Evolutionary conservation across 2,888 invertebrate genomes (phyloP).

Genomic region (Lasioglossum lativentre): DNA sequence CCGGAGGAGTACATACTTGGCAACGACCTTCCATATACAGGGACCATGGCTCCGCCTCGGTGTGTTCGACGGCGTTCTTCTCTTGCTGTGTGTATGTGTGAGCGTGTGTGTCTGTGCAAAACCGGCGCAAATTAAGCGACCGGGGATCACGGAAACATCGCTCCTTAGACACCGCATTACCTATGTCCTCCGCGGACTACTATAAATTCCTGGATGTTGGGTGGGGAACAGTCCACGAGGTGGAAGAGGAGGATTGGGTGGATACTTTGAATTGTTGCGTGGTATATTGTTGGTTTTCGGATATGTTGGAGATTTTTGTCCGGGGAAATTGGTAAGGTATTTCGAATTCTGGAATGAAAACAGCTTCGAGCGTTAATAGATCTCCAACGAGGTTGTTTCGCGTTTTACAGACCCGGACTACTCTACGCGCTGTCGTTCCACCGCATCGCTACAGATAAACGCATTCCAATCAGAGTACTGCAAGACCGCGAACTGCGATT

Average conservation of each 20-base stretch:
- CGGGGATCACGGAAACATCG: slow-evolving; percentile 23
- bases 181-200: not conserved
- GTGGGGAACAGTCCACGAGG: not conserved
- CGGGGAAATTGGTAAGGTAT: no score
- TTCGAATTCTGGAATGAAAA: no score
- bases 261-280: not conserved
- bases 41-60: slow-evolving; percentile 32
- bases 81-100: not conserved
- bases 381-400: not conserved
- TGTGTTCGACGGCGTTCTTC: not conserved
- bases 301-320: no score
- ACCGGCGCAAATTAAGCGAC: slow-evolving; percentile 21
- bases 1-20: slow-evolving; percentile 69
- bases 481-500: not conserved
- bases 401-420: no score
- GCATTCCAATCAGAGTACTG: not conserved
- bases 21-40: slow-evolving; percentile 66
- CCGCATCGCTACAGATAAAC: not conserved
- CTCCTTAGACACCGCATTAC: slow-evolving; percentile 10
- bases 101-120: not conserved
- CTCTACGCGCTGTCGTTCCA: no score
- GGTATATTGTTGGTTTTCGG: no score
- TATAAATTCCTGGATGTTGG: not conserved
- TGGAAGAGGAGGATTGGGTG: not conserved
- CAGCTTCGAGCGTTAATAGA: not conserved